A percentile compares a stretch with the other conserved stretches of the same genome.
phyloP scores from a whole-genome alignment of 2,888 invertebrate species.

The Eupithecia abbreviata region DNA sequence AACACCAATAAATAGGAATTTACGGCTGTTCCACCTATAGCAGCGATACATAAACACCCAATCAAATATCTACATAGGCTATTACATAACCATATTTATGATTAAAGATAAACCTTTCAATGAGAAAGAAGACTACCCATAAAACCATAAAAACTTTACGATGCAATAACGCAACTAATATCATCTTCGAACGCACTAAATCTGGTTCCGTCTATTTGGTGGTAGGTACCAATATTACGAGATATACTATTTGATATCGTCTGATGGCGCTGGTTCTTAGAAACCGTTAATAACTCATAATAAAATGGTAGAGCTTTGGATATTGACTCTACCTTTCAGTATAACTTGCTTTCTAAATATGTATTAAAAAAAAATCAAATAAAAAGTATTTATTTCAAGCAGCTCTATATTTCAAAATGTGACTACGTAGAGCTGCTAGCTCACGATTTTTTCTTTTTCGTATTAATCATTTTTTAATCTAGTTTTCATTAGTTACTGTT shows the following conservation, averaged over 20 bases:
- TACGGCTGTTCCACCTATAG: constrained; percentile 27
- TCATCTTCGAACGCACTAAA: constrained; percentile 51
- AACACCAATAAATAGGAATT: constrained; percentile 33
- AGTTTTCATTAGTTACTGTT: no score
- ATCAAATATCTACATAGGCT: constrained; percentile 33
- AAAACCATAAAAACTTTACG: constrained; percentile 48
- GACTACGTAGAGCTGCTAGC: no score
- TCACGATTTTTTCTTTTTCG: no score
- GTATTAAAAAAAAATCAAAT: no score
- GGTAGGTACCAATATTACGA: constrained; percentile 61
- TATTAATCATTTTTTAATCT: no score
- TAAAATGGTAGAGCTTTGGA: not conserved
- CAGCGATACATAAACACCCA: constrained; percentile 30
- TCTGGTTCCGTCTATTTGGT: constrained; percentile 64
- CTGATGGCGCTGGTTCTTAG: constrained; percentile 14
- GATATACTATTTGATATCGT: constrained; percentile 26
- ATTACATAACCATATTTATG: constrained; percentile 35
- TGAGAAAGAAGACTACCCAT: constrained; percentile 39
- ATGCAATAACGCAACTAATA: constrained; percentile 47
- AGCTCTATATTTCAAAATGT: no score
- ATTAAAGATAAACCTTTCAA: constrained; percentile 38
- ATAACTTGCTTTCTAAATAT: not conserved
- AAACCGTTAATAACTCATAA: constrained; percentile 15
- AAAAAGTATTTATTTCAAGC: no score
- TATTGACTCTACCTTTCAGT: not conserved